Conservation (phyloP, 2,888 invertebrate species). For the Drosophila longiperda region DNA sequence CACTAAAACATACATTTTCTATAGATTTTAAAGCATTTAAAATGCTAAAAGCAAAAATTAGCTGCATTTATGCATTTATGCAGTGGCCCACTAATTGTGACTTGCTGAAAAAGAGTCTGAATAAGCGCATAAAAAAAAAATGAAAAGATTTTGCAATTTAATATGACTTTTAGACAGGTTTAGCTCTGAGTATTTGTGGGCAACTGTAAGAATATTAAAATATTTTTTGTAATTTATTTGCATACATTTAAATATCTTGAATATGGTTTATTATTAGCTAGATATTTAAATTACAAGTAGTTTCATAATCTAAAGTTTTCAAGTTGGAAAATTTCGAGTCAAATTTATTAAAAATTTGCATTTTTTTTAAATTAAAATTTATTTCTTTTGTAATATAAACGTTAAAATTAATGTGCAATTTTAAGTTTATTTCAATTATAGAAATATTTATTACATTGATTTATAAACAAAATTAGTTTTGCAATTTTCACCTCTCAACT, state of each 20-base stretch:
- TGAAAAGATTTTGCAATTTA: conserved; percentile 6
- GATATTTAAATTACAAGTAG: not conserved
- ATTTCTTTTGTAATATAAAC: not conserved
- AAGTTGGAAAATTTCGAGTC: not conserved
- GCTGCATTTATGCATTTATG: conserved; percentile 2
- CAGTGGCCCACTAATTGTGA: conserved; percentile 17
- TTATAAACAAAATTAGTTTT: not conserved
- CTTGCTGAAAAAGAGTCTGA: conserved; percentile 9
- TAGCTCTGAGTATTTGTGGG: not conserved
- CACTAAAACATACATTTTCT: conserved; percentile 5
- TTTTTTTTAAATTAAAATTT: not conserved
- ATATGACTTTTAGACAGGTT: not conserved
- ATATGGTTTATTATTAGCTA: not conserved
- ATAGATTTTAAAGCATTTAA: conserved; percentile 30
- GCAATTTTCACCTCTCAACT: not conserved
- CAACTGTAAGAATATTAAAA: not conserved
- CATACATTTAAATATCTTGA: not conserved
- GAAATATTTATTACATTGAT: not conserved
- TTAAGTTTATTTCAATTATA: not conserved
- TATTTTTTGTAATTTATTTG: not conserved
- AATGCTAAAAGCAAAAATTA: conserved; percentile 1
- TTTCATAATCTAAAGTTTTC: no score
- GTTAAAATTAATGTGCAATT: not conserved
- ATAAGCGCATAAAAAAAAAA: conserved; percentile 48
- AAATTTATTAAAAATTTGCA: not conserved